Conservation (phyloP, 2,797 vertebrate genomes). For the Megaceryle alcyon region DNA sequence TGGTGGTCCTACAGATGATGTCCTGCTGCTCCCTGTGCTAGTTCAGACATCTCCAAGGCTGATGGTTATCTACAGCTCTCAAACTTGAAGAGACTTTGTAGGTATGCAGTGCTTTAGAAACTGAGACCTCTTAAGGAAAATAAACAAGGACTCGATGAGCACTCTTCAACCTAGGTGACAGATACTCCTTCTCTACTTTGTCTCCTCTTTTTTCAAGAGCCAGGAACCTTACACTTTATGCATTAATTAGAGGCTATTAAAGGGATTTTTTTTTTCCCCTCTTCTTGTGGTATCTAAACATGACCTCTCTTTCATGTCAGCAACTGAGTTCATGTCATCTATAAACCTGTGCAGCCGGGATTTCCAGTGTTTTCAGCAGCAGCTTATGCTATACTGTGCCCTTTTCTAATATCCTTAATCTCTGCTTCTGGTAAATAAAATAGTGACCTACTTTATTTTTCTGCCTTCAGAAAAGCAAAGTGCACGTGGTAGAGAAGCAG, state of each 20-base stretch:
- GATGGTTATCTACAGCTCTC: not conserved
- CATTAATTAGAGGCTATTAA: not conserved
- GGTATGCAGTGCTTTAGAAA: not conserved
- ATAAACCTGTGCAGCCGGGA: not conserved
- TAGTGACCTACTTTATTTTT: slow-evolving; percentile 67
- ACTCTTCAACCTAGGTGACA: not conserved
- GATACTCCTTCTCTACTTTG: not conserved
- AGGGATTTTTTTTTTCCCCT: not conserved
- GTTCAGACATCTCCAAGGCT: not conserved
- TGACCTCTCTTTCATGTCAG: not conserved
- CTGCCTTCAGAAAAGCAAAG: slow-evolving; percentile 34
- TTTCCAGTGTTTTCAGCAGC: slow-evolving; percentile 33
- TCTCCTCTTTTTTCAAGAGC: not conserved
- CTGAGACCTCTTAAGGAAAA: not conserved
- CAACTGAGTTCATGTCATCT: not conserved
- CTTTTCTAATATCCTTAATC: slow-evolving; percentile 61
- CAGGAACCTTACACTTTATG: not conserved
- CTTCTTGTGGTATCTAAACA: not conserved
- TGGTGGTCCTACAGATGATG: not conserved
- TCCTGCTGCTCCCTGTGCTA: not conserved
- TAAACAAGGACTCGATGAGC: not conserved
- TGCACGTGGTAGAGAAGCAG: slow-evolving; percentile 31
- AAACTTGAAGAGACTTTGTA: not conserved
- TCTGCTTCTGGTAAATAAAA: slow-evolving; percentile 53
- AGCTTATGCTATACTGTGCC: not conserved